phyloP scores from a whole-genome alignment of 2,797 vertebrate species.

The Margarornis squamiger region DNA sequence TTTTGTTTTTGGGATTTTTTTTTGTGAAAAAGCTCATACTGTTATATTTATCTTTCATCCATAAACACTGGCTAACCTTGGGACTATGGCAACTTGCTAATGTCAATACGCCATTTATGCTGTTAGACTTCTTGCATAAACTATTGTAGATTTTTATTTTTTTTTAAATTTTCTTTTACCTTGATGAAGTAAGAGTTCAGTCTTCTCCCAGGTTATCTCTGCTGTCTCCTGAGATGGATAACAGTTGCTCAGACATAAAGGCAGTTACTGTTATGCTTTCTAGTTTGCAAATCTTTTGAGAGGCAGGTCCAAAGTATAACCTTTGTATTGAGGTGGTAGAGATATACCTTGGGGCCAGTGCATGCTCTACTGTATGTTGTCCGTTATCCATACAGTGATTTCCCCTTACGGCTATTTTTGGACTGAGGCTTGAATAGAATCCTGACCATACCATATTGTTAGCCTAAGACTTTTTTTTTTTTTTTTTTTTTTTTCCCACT shows the following conservation, averaged over 20 bases:
- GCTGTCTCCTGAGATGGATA: background rate
- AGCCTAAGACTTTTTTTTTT: background rate
- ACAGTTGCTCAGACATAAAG: background rate
- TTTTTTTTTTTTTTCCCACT: background rate
- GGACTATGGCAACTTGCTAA: background rate
- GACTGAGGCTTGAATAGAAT: background rate
- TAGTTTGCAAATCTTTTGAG: background rate
- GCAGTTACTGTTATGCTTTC: background rate
- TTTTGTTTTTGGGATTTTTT: too few relatives aligned
- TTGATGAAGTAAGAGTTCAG: background rate
- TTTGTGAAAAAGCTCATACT: rapidly evolving
- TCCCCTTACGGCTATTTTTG: background rate
- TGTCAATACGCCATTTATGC: rapidly evolving
- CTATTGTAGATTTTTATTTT: background rate
- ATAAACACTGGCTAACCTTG: background rate
- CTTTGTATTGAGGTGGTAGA: background rate
- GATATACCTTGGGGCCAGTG: background rate
- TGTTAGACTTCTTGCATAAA: background rate
- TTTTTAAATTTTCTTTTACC: background rate
- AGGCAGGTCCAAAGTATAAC: background rate
- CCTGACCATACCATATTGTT: background rate
- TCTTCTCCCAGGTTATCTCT: background rate
- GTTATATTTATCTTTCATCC: background rate
- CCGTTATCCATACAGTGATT: background rate
- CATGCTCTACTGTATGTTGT: background rate